phyloP scores from a whole-genome alignment of 1,140 invertebrate species.

The Drepana arcuata region DNA sequence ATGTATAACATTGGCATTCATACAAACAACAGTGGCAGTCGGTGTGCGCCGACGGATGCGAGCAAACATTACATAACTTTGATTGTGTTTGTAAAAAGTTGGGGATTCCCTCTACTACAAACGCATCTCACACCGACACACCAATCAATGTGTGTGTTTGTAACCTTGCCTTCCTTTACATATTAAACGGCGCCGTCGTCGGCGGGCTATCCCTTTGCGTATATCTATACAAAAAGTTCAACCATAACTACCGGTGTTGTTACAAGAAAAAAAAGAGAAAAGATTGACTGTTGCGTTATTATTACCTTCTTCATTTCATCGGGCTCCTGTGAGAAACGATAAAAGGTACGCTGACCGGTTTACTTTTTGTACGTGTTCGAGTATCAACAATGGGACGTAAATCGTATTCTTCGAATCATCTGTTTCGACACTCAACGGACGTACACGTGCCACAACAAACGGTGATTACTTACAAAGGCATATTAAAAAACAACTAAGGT shows the following conservation, averaged over 20 bases:
- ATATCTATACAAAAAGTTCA: slow-evolving; percentile 56
- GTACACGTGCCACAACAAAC: slow-evolving; percentile 28
- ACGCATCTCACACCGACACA: slow-evolving; percentile 50
- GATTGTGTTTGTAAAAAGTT: slow-evolving; percentile 71
- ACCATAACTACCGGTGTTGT: slow-evolving; percentile 60
- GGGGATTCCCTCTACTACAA: slow-evolving; percentile 68
- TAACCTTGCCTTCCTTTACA: slow-evolving; percentile 71
- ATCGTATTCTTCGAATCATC: slow-evolving; percentile 58
- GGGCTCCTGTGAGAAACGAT: slow-evolving; percentile 54
- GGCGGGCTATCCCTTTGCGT: slow-evolving; percentile 68
- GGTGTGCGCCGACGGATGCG: slow-evolving; percentile 56
- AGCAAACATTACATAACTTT: slow-evolving; percentile 70
- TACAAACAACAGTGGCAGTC: slow-evolving; percentile 58
- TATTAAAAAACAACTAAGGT: too few species aligned
- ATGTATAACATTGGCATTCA: slow-evolving; percentile 67
- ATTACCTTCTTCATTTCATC: slow-evolving; percentile 39
- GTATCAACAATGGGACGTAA: slow-evolving; percentile 65
- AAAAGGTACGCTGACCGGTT: slow-evolving; percentile 64
- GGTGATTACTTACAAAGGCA: too few species aligned
- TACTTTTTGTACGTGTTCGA: slow-evolving; percentile 58
- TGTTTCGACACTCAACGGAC: slow-evolving; percentile 30
- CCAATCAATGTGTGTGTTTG: slow-evolving; percentile 50
- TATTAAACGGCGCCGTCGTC: slow-evolving; percentile 67
- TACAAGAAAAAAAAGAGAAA: slow-evolving; percentile 60
- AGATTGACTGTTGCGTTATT: slow-evolving; percentile 66